Evolutionary conservation across 2,113 vertebrate species (phyloP).

Genomic region (Neolamprologus tretocephalus): DNA sequence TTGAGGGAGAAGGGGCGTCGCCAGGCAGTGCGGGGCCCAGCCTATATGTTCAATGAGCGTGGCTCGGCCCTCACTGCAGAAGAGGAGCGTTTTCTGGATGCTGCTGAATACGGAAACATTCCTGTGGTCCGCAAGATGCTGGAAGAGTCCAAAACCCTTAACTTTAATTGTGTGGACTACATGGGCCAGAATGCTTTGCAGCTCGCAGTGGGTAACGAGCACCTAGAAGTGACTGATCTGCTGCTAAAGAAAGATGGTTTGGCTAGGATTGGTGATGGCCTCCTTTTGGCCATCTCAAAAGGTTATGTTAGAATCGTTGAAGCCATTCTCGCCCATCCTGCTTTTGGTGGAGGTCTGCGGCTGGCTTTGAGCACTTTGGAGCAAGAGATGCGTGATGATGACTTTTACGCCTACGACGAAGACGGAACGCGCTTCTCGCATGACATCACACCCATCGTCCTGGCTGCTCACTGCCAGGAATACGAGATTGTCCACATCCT

Average conservation of each 20-base stretch:
- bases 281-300: slow-evolving; percentile 92
- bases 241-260: slow-evolving; percentile 92
- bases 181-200: slow-evolving; percentile 97
- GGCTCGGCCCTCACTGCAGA: slow-evolving; percentile 86
- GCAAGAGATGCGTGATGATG: slow-evolving; percentile 89
- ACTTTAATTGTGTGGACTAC: slow-evolving; percentile 95
- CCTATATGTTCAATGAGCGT: slow-evolving; percentile 97
- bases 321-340: slow-evolving; percentile 87
- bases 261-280: slow-evolving; percentile 86
- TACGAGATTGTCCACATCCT: slow-evolving; percentile 97
- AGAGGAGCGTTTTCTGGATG: slow-evolving; percentile 91
- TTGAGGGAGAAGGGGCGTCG: slow-evolving; percentile 92
- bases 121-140: slow-evolving; percentile 96
- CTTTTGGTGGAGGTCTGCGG: slow-evolving; percentile 84
- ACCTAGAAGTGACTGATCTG: slow-evolving; percentile 92
- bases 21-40: slow-evolving; percentile 90
- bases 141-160: slow-evolving; percentile 94
- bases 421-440: slow-evolving; percentile 96
- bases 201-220: slow-evolving; percentile 91
- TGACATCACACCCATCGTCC: slow-evolving; percentile 89
- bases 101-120: slow-evolving; percentile 95
- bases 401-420: slow-evolving; percentile 94
- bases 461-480: slow-evolving; percentile 94
- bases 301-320: slow-evolving; percentile 95
- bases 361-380: slow-evolving; percentile 86